Evolutionary conservation across 2,113 vertebrate genomes (phyloP).

Genomic region (Coturnix japonica): DNA sequence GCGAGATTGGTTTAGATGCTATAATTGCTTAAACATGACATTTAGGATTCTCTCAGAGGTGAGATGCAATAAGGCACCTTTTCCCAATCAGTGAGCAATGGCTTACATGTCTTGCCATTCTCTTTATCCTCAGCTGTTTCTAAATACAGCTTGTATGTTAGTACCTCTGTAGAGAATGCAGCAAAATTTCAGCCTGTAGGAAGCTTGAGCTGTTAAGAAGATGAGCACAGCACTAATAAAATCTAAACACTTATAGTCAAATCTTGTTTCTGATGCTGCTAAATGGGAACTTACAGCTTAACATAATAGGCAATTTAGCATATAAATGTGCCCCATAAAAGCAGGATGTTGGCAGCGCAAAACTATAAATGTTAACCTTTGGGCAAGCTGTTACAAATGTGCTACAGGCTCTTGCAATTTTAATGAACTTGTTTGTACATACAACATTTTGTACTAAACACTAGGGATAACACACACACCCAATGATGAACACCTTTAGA

Average conservation of each 20-base stretch:
- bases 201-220: constrained; percentile 70
- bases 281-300: constrained; percentile 77
- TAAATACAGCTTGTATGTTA: background rate
- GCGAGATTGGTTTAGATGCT: constrained; percentile 43
- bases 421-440: constrained; percentile 80
- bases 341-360: constrained; percentile 75
- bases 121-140: background rate
- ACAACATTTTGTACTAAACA: constrained; percentile 30
- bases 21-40: constrained; percentile 65
- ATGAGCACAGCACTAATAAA: constrained; percentile 76
- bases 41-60: constrained; percentile 49
- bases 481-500: constrained; percentile 9
- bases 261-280: constrained; percentile 79
- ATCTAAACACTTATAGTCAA: constrained; percentile 77
- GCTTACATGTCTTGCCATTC: background rate
- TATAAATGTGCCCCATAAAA: constrained; percentile 82
- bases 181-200: constrained; percentile 54
- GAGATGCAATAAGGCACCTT: constrained; percentile 39
- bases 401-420: constrained; percentile 75
- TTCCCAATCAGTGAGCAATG: constrained; percentile 6
- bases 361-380: constrained; percentile 81
- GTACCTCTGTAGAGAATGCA: constrained; percentile 15
- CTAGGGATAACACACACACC: constrained; percentile 23
- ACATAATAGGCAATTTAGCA: constrained; percentile 83
- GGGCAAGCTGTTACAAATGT: constrained; percentile 80